Base-by-base conservation (phyloP, 2,113 vertebrate genomes). In the Ivindomyrus marchei region DNA sequence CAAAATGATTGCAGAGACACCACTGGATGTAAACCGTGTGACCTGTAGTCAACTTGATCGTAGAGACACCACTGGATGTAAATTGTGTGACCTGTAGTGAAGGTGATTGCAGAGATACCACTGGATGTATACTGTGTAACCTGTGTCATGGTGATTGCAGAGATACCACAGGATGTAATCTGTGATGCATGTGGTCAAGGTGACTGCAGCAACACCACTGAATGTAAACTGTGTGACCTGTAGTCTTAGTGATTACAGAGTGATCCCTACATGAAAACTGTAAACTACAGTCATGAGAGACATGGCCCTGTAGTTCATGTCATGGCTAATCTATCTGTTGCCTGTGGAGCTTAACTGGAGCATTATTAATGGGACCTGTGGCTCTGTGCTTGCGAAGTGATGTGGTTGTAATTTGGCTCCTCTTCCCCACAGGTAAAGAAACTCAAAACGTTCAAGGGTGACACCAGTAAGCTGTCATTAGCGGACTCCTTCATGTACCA, bases 401-500 rank as follows among this genome's bases (percentile, higher is more conserved):
- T 4, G 5, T 11, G 21, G 85, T 27, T 47, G 3, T 17, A 52
- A n/a, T 86, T 86, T 31, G 47, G 17, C 50, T 87, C 17, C 31
- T 86, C 13, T 21, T 92, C 58, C 91, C 90, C 93, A 91, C 90
- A 99, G 98, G 95, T 97, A 92, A 97, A 97, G 95, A 98, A 96
- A 92, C 94, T 99, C 88, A 95, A 95, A 93, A 92, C 96, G 21
- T 98, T 97, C 94, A 93, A 88, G 70, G 98, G 97, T 0, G 97
- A 98, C 87, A 91, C 94, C 86, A 94, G 95, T 89, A 97, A 97
- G 93, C 96, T 99, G 92, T 95, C 97, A 42, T 94, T 97, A 94
- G 97, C 96, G 0, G 98, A 99, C 93, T 97, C 95, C 92, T 99
- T 99, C 92, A 94, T 99, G 93, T 94, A 96, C 93, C 94, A 93